phyloP scores from a whole-genome alignment of 1,140 invertebrate species.

The Diploscapter pachys region DNA sequence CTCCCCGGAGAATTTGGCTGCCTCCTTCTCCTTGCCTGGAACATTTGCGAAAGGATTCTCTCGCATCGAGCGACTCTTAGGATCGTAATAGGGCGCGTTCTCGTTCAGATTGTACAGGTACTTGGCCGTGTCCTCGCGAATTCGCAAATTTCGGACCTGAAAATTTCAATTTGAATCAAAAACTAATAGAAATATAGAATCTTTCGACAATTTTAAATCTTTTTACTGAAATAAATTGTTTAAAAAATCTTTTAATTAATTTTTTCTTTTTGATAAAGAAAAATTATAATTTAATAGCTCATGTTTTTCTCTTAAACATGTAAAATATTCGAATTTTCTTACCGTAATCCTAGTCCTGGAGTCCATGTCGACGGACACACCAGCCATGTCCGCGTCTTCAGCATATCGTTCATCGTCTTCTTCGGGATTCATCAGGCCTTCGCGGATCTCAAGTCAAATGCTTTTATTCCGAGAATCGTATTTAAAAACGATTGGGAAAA shows the following conservation, averaged over 20 bases:
- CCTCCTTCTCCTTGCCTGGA: constrained; percentile 59
- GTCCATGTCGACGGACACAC: constrained; percentile 74
- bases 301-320: too few relatives aligned
- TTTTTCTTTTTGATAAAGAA: too few relatives aligned
- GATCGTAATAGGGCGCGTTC: constrained; percentile 95
- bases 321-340: neutral
- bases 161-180: neutral
- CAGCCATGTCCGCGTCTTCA: constrained; percentile 80
- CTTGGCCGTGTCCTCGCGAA: constrained; percentile 94
- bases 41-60: constrained; percentile 76
- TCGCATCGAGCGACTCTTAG: constrained; percentile 89
- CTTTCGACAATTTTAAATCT: too few relatives aligned
- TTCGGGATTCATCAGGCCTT: constrained; percentile 34
- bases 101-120: constrained; percentile 93
- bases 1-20: constrained; percentile 84
- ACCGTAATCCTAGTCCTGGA: constrained; percentile 90
- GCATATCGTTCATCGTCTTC: constrained; percentile 65
- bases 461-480: constrained; percentile 7
- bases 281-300: too few relatives aligned
- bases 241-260: too few relatives aligned
- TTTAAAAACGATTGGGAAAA: too few relatives aligned
- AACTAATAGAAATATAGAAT: too few relatives aligned
- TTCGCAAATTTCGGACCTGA: constrained; percentile 82
- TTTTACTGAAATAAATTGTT: too few relatives aligned
- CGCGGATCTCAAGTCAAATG: neutral